phyloP scores from a whole-genome alignment of 2,797 vertebrate species.

The Fistularia commersonii region DNA sequence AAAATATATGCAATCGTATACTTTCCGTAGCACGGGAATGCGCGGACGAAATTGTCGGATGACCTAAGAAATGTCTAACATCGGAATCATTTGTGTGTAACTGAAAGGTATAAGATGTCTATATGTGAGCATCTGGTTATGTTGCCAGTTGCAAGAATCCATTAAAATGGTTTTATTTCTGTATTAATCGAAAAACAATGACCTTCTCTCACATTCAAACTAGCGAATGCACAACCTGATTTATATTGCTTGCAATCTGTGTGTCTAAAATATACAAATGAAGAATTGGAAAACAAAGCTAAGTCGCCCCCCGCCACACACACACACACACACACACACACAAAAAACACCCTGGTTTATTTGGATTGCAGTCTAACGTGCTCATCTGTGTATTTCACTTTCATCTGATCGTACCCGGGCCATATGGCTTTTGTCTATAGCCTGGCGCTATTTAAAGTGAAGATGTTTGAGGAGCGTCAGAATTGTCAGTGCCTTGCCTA shows the following conservation, averaged over 20 bases:
- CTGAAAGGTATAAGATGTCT: not conserved
- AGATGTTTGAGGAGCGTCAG: conserved; percentile 62
- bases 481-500: conserved; percentile 62
- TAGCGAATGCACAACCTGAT: no score
- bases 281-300: no score
- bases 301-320: no score
- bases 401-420: conserved; percentile 47
- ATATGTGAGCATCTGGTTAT: no score
- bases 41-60: conserved; percentile 10
- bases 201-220: no score
- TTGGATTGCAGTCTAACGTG: conserved; percentile 7
- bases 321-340: not conserved
- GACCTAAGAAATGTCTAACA: not conserved
- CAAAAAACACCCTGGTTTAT: not conserved
- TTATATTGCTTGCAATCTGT: no score
- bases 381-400: conserved; percentile 18
- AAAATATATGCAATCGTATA: conserved; percentile 26
- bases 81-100: no score
- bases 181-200: no score
- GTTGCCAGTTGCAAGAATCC: no score
- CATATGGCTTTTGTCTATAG: conserved; percentile 53
- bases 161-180: no score
- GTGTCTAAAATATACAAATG: no score
- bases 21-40: conserved; percentile 22
- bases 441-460: conserved; percentile 68